These are phyloP conservation scores for Erethizon dorsatum DNA, from an alignment of 2,797 vertebrate species.

Conservation along the genomic window DNA sequence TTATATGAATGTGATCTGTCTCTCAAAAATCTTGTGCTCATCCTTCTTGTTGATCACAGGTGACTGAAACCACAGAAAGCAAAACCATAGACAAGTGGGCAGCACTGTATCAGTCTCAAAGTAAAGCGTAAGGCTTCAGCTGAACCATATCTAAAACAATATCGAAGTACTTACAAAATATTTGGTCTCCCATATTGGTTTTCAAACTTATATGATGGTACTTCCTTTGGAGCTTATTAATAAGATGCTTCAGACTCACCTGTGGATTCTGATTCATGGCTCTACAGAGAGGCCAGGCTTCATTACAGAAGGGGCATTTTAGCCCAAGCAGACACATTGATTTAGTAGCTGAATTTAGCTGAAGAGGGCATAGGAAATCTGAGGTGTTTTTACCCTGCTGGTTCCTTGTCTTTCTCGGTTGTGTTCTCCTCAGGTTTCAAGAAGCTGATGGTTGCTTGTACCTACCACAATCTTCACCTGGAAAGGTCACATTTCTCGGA, in stretches of 20 bases:
- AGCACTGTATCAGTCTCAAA: neutral
- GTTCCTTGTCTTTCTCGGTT: neutral
- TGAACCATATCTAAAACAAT: neutral
- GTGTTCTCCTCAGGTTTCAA: neutral
- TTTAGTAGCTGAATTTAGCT: neutral
- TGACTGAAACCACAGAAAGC: neutral
- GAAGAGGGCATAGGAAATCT: neutral
- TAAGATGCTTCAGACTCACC: neutral
- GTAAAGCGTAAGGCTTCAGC: neutral
- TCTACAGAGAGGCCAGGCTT: neutral
- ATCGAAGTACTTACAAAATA: neutral
- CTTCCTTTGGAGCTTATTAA: neutral
- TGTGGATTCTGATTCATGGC: neutral
- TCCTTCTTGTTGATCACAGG: neutral
- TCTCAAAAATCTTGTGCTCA: neutral
- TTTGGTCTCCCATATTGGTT: neutral
- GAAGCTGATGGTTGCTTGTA: neutral
- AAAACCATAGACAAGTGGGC: neutral
- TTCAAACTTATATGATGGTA: neutral
- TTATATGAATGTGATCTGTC: neutral
- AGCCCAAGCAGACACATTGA: neutral
- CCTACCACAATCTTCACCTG: neutral
- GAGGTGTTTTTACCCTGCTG: neutral
- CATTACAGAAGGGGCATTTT: neutral
- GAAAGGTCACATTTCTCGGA: neutral